These are phyloP conservation scores for Drosophila funebris DNA, from an alignment of 1,140 invertebrate genomes.

Conservation along the genomic window DNA sequence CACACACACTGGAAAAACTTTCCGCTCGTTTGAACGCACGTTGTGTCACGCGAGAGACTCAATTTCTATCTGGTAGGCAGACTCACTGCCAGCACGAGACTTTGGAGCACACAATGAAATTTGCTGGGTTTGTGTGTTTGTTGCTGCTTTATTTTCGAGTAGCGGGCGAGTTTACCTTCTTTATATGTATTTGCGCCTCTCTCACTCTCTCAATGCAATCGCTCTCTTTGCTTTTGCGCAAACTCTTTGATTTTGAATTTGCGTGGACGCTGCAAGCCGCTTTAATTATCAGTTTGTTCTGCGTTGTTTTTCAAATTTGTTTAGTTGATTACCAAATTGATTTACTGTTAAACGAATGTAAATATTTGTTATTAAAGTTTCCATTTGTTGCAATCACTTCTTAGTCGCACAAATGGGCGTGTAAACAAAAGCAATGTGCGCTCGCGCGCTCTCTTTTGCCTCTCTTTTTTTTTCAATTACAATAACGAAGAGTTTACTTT, in stretches of 20 bases:
- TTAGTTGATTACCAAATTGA: slow-evolving; percentile 30
- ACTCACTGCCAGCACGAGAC: slow-evolving; percentile 47
- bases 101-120: slow-evolving; percentile 38
- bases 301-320: slow-evolving; percentile 6
- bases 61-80: slow-evolving; percentile 68
- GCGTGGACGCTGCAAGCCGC: slow-evolving; percentile 21
- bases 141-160: slow-evolving; percentile 13
- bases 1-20: slow-evolving; percentile 59
- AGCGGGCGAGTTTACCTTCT: slow-evolving; percentile 17
- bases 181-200: slow-evolving; percentile 12
- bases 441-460: slow-evolving; percentile 69
- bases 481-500: slow-evolving; percentile 21
- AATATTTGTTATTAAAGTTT: slow-evolving; percentile 19
- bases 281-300: slow-evolving; percentile 1
- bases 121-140: slow-evolving; percentile 21
- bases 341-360: slow-evolving; percentile 8
- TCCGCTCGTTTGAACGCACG: slow-evolving; percentile 75
- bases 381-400: slow-evolving; percentile 19
- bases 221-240: slow-evolving; percentile 25
- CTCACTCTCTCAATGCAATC: slow-evolving; percentile 10
- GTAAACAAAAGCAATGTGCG: slow-evolving; percentile 65
- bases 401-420: slow-evolving; percentile 64
- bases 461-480: slow-evolving; percentile 30
- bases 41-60: slow-evolving; percentile 74
- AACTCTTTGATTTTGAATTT: slow-evolving; percentile 37